Percentiles rank a stretch among this genome's conserved stretches.
Conservation (phyloP, 2,888 invertebrate species). For the Plagodis dolabraria region DNA sequence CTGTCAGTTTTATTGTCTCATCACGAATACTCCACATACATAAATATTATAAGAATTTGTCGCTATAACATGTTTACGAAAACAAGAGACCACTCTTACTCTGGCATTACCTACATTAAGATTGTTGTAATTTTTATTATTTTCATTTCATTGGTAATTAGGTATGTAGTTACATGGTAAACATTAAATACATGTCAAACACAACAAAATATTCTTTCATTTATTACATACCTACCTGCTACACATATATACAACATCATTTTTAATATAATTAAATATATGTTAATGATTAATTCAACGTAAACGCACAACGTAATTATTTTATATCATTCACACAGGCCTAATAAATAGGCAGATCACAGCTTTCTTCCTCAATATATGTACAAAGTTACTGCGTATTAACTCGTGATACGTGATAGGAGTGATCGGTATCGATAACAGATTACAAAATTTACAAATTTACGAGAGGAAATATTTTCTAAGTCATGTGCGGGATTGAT, state of each 20-base stretch:
- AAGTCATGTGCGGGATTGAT: too few species aligned
- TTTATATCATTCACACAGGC: too few species aligned
- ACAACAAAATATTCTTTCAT: constrained; percentile 81
- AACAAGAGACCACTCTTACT: constrained; percentile 63
- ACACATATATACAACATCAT: constrained; percentile 14
- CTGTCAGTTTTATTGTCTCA: constrained; percentile 47
- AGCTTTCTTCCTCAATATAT: too few species aligned
- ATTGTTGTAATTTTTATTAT: constrained; percentile 62
- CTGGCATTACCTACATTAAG: constrained; percentile 63
- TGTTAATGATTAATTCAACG: too few species aligned
- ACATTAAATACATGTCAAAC: constrained; percentile 84
- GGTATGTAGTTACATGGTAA: constrained; percentile 80
- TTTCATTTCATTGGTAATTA: constrained; percentile 68
- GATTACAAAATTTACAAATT: too few species aligned
- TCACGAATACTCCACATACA: constrained; percentile 38
- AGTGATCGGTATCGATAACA: too few species aligned
- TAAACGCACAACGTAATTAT: too few species aligned
- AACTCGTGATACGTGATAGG: too few species aligned
- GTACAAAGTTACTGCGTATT: too few species aligned
- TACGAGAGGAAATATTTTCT: too few species aligned
- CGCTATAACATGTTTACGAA: constrained; percentile 50
- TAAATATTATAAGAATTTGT: constrained; percentile 35
- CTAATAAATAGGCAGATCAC: too few species aligned
- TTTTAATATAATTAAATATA: too few species aligned
- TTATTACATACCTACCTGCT: constrained; percentile 60